Conservation (phyloP, 2,797 vertebrate species). For the Syncerus caffer region DNA sequence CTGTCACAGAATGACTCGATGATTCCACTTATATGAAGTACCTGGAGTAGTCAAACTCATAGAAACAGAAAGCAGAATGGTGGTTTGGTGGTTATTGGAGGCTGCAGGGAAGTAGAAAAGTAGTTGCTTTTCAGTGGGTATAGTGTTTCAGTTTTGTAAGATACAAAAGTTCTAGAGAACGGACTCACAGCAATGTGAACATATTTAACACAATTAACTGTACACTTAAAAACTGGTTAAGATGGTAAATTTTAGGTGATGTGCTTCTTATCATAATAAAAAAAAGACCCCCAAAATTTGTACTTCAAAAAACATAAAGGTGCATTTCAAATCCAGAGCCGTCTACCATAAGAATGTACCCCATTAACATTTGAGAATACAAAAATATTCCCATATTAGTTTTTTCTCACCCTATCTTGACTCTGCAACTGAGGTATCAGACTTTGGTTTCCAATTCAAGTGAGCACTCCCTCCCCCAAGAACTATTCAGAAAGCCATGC, state of each 20-base stretch:
- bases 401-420: neutral
- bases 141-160: neutral
- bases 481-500: neutral
- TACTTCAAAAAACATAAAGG: neutral
- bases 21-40: neutral
- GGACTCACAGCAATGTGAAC: neutral
- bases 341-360: neutral
- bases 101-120: neutral
- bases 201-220: neutral
- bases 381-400: neutral
- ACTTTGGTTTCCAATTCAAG: neutral
- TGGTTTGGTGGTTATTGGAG: neutral
- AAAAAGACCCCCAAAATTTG: neutral
- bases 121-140: neutral
- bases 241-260: neutral
- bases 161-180: neutral
- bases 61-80: neutral
- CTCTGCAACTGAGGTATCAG: neutral
- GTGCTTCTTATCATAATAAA: neutral
- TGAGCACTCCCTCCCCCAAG: neutral
- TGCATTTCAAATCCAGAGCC: neutral
- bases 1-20: neutral
- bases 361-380: neutral
- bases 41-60: neutral
- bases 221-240: neutral